phyloP scores from a whole-genome alignment of 2,797 vertebrate genomes.

The Acanthurus tractus region DNA sequence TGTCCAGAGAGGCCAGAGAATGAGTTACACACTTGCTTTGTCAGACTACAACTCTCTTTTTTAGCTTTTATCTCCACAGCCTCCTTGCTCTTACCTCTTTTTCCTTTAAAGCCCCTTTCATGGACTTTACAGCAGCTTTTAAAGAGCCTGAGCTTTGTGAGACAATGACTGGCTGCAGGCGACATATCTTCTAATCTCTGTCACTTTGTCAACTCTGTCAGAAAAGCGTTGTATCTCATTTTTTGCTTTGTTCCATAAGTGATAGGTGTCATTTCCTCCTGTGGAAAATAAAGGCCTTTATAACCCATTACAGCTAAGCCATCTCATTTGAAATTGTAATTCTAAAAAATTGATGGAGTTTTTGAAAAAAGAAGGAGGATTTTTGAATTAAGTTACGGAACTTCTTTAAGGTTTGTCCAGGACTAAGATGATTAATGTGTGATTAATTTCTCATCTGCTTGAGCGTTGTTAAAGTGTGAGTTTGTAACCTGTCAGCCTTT shows the following conservation, averaged over 20 bases:
- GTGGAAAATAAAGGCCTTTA: neutral
- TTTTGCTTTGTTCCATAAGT: slow-evolving; percentile 30
- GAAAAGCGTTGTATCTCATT: slow-evolving; percentile 35
- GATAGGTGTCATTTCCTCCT: slow-evolving; percentile 41
- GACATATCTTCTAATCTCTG: slow-evolving; percentile 57
- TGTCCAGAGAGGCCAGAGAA: slow-evolving; percentile 67
- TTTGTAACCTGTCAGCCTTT: slow-evolving; percentile 20
- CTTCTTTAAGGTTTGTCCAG: slow-evolving; percentile 6
- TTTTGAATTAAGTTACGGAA: slow-evolving; percentile 18
- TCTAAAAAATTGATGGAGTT: neutral
- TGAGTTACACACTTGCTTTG: slow-evolving; percentile 78
- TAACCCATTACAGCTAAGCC: neutral
- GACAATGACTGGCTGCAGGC: slow-evolving; percentile 52
- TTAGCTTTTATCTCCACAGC: slow-evolving; percentile 74
- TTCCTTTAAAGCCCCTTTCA: slow-evolving; percentile 60
- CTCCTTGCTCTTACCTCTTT: slow-evolving; percentile 57
- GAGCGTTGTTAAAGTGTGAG: slow-evolving; percentile 1
- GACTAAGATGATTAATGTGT: slow-evolving; percentile 17
- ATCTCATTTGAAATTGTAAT: neutral
- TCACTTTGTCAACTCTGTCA: slow-evolving; percentile 44
- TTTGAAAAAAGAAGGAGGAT: neutral
- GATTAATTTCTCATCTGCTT: slow-evolving; percentile 12
- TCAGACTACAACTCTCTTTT: slow-evolving; percentile 69
- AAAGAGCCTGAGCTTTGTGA: slow-evolving; percentile 45
- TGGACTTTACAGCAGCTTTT: slow-evolving; percentile 68